Percentiles rank a stretch among this genome's conserved stretches.
Evolutionary conservation across 2,888 invertebrate genomes (phyloP).

Genomic region (Homarus gammarus): DNA sequence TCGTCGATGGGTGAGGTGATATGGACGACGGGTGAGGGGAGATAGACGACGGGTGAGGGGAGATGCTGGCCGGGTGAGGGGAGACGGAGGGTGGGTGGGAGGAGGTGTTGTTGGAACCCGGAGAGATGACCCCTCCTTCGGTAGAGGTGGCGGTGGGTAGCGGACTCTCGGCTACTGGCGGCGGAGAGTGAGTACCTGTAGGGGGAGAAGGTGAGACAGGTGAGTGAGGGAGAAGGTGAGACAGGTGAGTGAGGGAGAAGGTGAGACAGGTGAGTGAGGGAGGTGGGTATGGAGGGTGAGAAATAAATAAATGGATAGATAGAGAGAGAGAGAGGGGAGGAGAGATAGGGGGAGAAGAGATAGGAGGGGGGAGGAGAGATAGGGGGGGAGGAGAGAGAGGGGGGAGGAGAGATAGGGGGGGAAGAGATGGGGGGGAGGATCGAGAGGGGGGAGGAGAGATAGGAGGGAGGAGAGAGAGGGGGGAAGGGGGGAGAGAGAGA

Average conservation of each 20-base stretch:
- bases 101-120: slow-evolving; percentile 57
- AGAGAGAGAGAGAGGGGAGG: no score
- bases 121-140: slow-evolving; percentile 48
- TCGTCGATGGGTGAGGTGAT: slow-evolving; percentile 47
- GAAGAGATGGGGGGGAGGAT: no score
- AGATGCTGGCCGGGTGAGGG: slow-evolving; percentile 65
- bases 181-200: slow-evolving; percentile 61
- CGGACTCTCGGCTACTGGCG: slow-evolving; percentile 56
- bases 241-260: background rate
- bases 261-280: background rate
- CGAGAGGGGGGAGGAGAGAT: no score
- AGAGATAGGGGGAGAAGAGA: no score
- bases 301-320: no score
- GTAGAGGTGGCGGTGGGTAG: slow-evolving; percentile 31
- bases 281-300: no score
- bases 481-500: no score
- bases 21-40: slow-evolving; percentile 54
- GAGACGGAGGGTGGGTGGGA: slow-evolving; percentile 62
- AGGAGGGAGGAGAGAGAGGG: no score
- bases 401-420: no score
- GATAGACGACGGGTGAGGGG: slow-evolving; percentile 58
- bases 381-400: no score
- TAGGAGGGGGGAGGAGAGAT: no score
- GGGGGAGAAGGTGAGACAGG: background rate
- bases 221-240: slow-evolving; percentile 5